A percentile compares a stretch with the other conserved stretches of the same genome.
These are phyloP conservation scores for Cuniculus paca DNA, from an alignment of 2,797 vertebrate genomes.

Conservation along the genomic window DNA sequence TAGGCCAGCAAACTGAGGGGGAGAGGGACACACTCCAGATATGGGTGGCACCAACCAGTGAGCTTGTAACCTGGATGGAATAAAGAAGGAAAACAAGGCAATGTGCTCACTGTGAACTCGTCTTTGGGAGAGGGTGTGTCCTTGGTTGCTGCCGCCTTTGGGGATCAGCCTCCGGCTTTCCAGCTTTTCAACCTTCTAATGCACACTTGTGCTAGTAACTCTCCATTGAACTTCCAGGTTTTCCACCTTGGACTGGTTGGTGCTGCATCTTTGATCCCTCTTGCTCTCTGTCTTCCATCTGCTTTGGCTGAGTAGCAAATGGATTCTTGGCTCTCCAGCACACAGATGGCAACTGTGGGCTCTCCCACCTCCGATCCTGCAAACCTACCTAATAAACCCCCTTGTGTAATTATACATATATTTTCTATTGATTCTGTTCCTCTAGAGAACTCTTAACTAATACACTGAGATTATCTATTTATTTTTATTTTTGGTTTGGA, in stretches of 20 bases:
- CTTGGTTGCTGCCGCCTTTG: not conserved
- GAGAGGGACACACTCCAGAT: not conserved
- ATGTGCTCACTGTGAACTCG: not conserved
- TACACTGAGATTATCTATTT: not conserved
- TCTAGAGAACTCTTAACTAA: not conserved
- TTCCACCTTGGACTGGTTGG: not conserved
- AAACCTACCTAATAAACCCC: not conserved
- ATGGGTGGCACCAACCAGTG: not conserved
- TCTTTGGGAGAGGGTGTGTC: not conserved
- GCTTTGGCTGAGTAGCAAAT: not conserved
- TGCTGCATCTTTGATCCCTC: not conserved
- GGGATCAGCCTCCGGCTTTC: not conserved
- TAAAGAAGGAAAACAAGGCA: not conserved
- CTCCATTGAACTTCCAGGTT: not conserved
- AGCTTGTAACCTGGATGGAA: not conserved
- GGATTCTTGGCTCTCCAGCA: not conserved
- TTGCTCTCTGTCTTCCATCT: not conserved
- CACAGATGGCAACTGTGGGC: not conserved
- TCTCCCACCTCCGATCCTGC: not conserved
- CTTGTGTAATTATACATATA: not conserved
- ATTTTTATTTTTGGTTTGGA: not conserved
- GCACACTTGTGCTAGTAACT: not conserved
- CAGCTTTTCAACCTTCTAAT: not conserved
- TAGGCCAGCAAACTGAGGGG: not conserved
- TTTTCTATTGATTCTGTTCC: not conserved